These are phyloP conservation scores for Exocentrus adspersus DNA, from an alignment of 2,888 invertebrate species.

Conservation along the genomic window DNA sequence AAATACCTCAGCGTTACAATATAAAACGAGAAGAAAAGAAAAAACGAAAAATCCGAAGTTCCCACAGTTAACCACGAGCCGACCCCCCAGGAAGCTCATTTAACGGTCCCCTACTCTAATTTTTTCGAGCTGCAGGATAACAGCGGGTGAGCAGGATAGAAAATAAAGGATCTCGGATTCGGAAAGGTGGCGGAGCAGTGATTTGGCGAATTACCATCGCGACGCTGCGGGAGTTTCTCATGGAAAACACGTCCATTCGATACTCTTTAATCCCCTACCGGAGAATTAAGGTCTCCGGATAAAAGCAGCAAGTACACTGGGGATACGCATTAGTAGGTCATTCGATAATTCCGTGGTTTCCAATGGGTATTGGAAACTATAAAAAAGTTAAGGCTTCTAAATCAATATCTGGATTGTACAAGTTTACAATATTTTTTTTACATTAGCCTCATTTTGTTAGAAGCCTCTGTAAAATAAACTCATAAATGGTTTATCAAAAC, in stretches of 20 bases:
- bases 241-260: slow-evolving; percentile 23
- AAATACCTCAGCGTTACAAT: too few relatives aligned
- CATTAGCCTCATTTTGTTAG: too few relatives aligned
- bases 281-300: slow-evolving; percentile 22
- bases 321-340: not conserved
- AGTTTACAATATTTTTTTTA: too few relatives aligned
- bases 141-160: not conserved
- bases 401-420: too few relatives aligned
- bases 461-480: too few relatives aligned
- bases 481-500: too few relatives aligned
- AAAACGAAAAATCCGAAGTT: not conserved
- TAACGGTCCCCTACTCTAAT: slow-evolving; percentile 7
- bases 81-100: not conserved
- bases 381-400: too few relatives aligned
- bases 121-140: slow-evolving; percentile 7
- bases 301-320: slow-evolving; percentile 14
- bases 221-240: slow-evolving; percentile 7
- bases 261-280: slow-evolving; percentile 20
- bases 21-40: not conserved
- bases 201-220: slow-evolving; percentile 26
- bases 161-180: slow-evolving; percentile 2
- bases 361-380: not conserved
- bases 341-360: not conserved
- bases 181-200: slow-evolving; percentile 17
- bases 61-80: not conserved